Percentiles rank a stretch among this genome's conserved stretches.
Evolutionary conservation across 2,888 invertebrate genomes (phyloP).

Genomic region (Mythimna pallens): DNA sequence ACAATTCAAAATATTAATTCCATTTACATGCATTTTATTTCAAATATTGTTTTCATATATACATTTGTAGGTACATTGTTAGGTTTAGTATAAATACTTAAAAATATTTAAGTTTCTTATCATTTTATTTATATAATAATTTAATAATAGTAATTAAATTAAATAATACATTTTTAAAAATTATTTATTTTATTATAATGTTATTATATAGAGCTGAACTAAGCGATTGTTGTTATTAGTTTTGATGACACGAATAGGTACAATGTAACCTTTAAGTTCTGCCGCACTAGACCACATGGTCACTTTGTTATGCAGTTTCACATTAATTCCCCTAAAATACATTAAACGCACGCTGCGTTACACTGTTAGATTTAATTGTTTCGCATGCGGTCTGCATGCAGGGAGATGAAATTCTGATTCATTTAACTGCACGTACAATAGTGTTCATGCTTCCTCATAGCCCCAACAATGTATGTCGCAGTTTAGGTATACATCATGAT

Average conservation of each 20-base stretch:
- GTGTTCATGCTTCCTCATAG: slow-evolving; percentile 24
- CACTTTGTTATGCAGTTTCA: slow-evolving; percentile 23
- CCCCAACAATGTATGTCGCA: slow-evolving; percentile 19
- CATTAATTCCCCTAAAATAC: slow-evolving; percentile 51
- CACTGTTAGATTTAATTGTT: slow-evolving; percentile 54
- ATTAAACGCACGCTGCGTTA: slow-evolving; percentile 48
- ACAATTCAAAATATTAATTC: no score
- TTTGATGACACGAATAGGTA: not conserved
- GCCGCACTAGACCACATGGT: not conserved
- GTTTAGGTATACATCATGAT: slow-evolving; percentile 14
- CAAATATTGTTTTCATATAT: no score
- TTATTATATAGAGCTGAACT: not conserved
- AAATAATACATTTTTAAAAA: no score
- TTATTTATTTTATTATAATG: no score
- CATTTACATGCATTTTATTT: no score
- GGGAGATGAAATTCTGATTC: slow-evolving; percentile 44
- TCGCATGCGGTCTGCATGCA: slow-evolving; percentile 31
- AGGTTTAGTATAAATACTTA: no score
- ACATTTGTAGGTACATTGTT: no score
- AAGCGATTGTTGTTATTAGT: not conserved
- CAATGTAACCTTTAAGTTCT: not conserved
- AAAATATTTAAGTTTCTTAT: no score
- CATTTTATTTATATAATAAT: no score
- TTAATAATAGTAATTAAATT: no score
- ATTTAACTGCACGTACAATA: slow-evolving; percentile 45